Base-by-base conservation (phyloP, 2,113 vertebrate genomes). In the Clupea harengus region DNA sequence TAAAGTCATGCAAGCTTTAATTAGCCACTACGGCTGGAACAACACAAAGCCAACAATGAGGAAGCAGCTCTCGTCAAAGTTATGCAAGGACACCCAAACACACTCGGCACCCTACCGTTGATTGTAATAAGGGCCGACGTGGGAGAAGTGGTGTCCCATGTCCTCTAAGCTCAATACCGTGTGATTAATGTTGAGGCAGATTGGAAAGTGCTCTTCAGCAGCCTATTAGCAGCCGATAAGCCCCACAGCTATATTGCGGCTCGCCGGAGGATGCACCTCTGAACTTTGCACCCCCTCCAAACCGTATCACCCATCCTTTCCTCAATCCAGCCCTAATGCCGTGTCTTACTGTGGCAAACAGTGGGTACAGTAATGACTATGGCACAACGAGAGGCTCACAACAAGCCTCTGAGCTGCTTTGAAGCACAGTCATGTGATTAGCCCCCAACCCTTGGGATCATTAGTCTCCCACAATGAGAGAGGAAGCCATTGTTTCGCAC, bases 151-250 rank as follows among this genome's bases (percentile, higher is more conserved):
- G 22, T 57, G 4, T 7, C 54, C 18, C 18, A 17, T 86, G 81
- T 83, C 32, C 32, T 67, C 47, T 52, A 3, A 52, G 81, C 32
- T 83, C 13, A 54, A n/a, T 52, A 52, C 17, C 0, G 15, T 52
- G 82, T 86, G 57, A 86, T 75, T 86, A 83, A 75, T 82, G 64
- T 50, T 20, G 4, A 85, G 81, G 67, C 39, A 86, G 18, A 83
- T 44, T 75, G 28, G 25, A 44, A 1, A 50, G 45, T n/a, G 47
- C 20, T 45, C 18, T 45, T 72, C 44, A 10, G 54, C 17, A 11
- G 83, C 54, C 39, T 67, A 80, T 83, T 57, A 83, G 49, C 1
- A 45, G 82, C 17, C 28, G 39, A 32, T 45, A 32, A 83, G 57
- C 81, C 18, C 25, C 1, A 4, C 18, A 49, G 85, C 75, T 72